Evolutionary conservation across 2,888 invertebrate species (phyloP).

Genomic region (Andricus curvator): DNA sequence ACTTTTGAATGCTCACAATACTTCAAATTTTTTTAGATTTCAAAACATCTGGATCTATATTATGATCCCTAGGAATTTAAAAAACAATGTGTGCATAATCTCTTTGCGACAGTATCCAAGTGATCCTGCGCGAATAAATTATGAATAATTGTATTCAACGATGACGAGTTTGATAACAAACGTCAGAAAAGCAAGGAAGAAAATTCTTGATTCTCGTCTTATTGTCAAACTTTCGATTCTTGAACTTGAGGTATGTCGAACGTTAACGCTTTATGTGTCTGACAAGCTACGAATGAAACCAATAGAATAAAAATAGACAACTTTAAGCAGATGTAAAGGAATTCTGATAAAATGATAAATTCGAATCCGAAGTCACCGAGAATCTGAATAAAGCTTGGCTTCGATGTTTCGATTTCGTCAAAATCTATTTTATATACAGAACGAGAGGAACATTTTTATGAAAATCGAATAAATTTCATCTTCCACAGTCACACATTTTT

Average conservation of each 20-base stretch:
- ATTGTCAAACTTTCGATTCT: background rate
- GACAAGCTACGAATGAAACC: background rate
- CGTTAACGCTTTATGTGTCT: background rate
- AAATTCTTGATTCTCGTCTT: background rate
- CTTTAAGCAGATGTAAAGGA: background rate
- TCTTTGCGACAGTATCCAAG: background rate
- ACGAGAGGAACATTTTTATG: background rate
- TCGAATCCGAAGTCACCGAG: background rate
- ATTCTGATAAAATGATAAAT: conserved; percentile 5
- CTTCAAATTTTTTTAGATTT: too few relatives aligned
- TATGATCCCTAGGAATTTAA: too few relatives aligned
- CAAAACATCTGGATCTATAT: too few relatives aligned
- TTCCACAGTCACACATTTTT: background rate
- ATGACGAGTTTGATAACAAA: background rate
- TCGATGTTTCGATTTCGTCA: background rate
- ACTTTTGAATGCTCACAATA: too few relatives aligned
- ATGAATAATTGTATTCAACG: conserved; percentile 1
- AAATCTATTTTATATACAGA: background rate
- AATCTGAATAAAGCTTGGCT: background rate
- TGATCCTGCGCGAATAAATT: background rate
- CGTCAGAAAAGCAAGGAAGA: background rate
- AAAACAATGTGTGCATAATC: background rate
- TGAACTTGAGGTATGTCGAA: background rate
- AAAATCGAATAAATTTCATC: background rate
- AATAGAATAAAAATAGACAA: background rate